Percentiles rank a stretch among this genome's conserved stretches.
phyloP scores from a whole-genome alignment of 2,113 vertebrate species.

The Boulengeromyrus knoepffleri region DNA sequence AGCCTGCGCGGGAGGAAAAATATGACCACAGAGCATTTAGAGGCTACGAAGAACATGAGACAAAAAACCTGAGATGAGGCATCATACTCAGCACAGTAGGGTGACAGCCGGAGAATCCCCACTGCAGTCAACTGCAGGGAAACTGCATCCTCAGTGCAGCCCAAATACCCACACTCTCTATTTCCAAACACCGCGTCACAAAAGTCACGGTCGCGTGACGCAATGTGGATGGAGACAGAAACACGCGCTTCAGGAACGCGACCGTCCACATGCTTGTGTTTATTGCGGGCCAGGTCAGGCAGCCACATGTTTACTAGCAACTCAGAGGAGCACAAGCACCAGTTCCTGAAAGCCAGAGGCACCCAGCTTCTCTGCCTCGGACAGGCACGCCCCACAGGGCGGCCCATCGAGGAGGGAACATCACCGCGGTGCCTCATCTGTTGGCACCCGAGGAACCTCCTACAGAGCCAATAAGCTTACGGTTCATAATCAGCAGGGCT shows the following conservation, averaged over 20 bases:
- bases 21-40: neutral
- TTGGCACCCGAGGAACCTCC: neutral
- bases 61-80: neutral
- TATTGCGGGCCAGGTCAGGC: neutral
- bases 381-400: neutral
- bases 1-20: constrained; percentile 61
- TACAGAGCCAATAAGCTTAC: neutral
- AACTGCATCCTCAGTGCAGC: neutral
- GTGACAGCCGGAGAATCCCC: neutral
- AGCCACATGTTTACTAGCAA: neutral
- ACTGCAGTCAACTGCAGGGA: neutral
- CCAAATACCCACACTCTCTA: neutral
- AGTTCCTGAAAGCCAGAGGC: neutral
- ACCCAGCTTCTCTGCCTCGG: neutral
- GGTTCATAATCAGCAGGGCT: neutral
- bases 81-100: neutral
- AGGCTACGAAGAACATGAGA: neutral
- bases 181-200: neutral
- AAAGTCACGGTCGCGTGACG: neutral
- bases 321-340: neutral
- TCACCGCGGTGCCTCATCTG: neutral
- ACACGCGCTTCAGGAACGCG: neutral
- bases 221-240: neutral
- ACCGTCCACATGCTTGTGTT: neutral
- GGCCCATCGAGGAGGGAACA: neutral